phyloP scores from a whole-genome alignment of 2,797 vertebrate species.

The Trichosurus vulpecula region DNA sequence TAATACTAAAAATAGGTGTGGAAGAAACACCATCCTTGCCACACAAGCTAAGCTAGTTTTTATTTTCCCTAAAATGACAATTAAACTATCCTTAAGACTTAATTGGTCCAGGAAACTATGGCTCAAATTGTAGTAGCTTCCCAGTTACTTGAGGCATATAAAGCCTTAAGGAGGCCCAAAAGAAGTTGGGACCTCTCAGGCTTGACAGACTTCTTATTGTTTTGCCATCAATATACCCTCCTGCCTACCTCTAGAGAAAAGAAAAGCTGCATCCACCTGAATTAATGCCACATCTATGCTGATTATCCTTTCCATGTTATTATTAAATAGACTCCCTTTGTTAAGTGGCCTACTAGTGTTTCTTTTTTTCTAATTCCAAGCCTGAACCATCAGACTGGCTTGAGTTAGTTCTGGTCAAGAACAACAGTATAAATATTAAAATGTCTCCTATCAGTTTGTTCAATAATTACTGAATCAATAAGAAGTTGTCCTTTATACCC shows the following conservation, averaged over 20 bases:
- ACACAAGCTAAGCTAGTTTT: background rate
- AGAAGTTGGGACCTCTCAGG: background rate
- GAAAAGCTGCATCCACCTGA: background rate
- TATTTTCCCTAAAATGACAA: background rate
- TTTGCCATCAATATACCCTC: background rate
- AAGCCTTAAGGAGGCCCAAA: background rate
- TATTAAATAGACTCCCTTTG: background rate
- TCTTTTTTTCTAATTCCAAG: background rate
- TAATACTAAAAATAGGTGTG: background rate
- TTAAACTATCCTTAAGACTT: background rate
- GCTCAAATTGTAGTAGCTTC: background rate
- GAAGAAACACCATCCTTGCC: background rate
- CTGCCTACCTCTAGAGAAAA: background rate
- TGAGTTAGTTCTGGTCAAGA: background rate
- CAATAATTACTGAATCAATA: background rate
- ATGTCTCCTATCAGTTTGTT: background rate
- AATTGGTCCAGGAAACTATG: background rate
- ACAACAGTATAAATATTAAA: background rate
- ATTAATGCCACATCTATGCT: background rate
- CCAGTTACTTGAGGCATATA: background rate
- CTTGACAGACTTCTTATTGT: background rate
- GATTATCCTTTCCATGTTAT: background rate
- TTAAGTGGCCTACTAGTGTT: background rate
- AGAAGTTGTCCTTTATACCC: background rate
- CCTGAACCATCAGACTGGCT: background rate